These are phyloP conservation scores for Chloroceryle inda DNA, from an alignment of 2,797 vertebrate genomes.

Conservation along the genomic window DNA sequence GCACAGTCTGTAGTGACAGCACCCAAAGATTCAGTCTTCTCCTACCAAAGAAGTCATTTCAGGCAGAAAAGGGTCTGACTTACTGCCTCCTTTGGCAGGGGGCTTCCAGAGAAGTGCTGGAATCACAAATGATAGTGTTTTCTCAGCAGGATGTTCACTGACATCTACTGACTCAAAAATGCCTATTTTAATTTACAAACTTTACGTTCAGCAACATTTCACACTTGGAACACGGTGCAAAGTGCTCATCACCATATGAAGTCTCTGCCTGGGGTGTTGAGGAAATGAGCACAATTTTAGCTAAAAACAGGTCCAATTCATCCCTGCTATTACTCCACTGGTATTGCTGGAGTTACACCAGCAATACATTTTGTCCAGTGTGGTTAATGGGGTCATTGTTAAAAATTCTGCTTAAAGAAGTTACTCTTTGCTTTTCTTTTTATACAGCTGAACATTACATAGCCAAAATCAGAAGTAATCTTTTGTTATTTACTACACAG, in stretches of 20 bases:
- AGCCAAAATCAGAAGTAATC: not conserved
- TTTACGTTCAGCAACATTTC: slow-evolving; percentile 38
- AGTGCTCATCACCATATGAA: slow-evolving; percentile 6
- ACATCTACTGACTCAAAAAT: slow-evolving; percentile 2
- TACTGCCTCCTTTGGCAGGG: not conserved
- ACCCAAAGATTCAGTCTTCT: not conserved
- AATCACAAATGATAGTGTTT: not conserved
- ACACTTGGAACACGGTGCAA: slow-evolving; percentile 19
- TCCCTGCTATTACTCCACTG: not conserved
- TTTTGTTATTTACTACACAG: not conserved
- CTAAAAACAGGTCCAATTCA: slow-evolving; percentile 26
- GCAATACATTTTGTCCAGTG: not conserved
- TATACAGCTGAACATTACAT: not conserved
- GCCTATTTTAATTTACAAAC: slow-evolving; percentile 35
- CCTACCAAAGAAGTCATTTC: not conserved
- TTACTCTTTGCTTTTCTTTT: not conserved
- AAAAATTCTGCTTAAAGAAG: not conserved
- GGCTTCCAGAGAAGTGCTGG: not conserved
- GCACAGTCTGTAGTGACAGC: not conserved
- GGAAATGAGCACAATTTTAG: not conserved
- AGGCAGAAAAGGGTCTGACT: not conserved
- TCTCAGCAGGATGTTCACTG: not conserved
- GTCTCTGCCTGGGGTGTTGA: not conserved
- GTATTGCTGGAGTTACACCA: not conserved
- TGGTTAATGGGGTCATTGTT: not conserved